A percentile compares a stretch with the other conserved stretches of the same genome.
These are phyloP conservation scores for Natator depressus DNA, from an alignment of 2,113 vertebrate species.

Conservation along the genomic window DNA sequence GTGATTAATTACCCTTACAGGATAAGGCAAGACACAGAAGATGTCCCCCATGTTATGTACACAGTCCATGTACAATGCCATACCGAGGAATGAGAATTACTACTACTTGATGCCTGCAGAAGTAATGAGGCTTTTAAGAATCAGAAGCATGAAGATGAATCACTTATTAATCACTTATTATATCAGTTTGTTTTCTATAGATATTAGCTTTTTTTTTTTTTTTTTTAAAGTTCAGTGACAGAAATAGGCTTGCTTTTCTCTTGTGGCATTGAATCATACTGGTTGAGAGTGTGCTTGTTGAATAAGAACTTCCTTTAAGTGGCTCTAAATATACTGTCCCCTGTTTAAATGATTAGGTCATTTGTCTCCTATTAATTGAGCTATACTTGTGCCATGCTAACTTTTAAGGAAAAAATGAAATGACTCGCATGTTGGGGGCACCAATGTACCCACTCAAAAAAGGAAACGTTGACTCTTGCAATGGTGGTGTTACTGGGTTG, in stretches of 20 bases:
- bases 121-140: neutral
- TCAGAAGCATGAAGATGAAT: neutral
- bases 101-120: neutral
- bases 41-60: constrained; percentile 37
- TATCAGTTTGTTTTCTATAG: neutral
- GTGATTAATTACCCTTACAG: constrained; percentile 38
- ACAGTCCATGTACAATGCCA: neutral
- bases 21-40: constrained; percentile 24
- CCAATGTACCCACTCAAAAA: neutral
- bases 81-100: constrained; percentile 18
- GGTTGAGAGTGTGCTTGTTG: neutral
- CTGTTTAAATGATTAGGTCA: neutral
- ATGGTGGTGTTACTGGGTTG: neutral
- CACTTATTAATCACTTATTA: neutral
- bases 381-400: neutral
- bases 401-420: neutral
- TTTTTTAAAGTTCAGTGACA: neutral
- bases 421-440: neutral
- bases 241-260: neutral
- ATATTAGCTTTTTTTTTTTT: neutral
- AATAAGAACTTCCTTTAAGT: neutral
- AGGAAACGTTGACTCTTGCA: neutral
- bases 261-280: neutral
- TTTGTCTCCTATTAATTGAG: neutral
- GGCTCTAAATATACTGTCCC: neutral